Base-by-base conservation (phyloP, 2,113 vertebrate genomes). In the Sciurus niger region DNA sequence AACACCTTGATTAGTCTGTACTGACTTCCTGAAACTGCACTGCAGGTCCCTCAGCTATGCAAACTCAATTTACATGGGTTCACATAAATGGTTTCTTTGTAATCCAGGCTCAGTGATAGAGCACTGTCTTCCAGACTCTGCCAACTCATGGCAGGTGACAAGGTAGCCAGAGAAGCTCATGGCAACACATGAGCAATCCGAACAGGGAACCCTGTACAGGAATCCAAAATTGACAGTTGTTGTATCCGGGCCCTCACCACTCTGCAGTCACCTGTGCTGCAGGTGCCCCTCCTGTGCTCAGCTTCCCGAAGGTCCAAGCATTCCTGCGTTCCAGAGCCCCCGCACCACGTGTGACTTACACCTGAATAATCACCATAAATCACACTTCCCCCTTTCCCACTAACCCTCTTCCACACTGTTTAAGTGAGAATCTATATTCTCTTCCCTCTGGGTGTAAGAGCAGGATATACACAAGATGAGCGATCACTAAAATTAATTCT, bases 341-440 rank as follows among this genome's bases (percentile, higher is more conserved):
- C 2, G 85, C 70, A 24, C 12, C 74, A 95, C 37, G 13, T 34
- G 37, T 10, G n/a, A 48, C 68, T 72, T 76, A 37, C 0, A n/a
- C 16, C 58, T 80, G 86, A 94, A 24, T 48, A 20, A 82, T 17
- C 20, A 51, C 30, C 53, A 34, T 63, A 37, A 37, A 37, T 37
- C 37, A 37, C 37, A 37, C 37, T 37, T 37, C 37, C 37, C 37
- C 37, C 37, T 37, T 37, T 37, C 37, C 37, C 37, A 37, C 37
- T 37, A 37, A 37, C 37, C 37, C 37, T 37, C 37, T 37, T 37
- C 37, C 37, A 37, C 37, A 37, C 37, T 37, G 37, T 79, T 76
- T 37, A 83, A 77, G 53, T 78, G 73, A 94, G 94, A 82, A 32
- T 92, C 34, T 91, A 10, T 40, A n/a, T 51, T 84, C 73, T 34